Evolutionary conservation across 2,797 vertebrate species (phyloP), one percentile per base, ranked within the genome.

Genomic region (Carcharodon carcharias): DNA sequence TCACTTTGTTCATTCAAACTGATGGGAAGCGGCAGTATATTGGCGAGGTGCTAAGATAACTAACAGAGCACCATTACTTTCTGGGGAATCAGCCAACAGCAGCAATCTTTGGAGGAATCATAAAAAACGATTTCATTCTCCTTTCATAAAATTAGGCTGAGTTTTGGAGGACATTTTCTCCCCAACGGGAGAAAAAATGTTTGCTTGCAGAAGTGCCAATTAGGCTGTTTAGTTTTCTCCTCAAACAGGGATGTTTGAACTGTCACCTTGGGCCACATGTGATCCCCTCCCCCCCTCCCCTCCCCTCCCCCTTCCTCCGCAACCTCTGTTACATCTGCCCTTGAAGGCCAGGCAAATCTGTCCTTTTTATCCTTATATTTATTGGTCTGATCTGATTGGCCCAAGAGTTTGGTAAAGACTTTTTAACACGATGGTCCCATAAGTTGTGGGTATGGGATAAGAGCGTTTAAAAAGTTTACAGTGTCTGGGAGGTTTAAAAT

Each of bases 81-180:
- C 61, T 26, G 63, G 91, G 63, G 91, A 67, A 93, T 65, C n/a
- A 65, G 63, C 91, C 91, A 67, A 16, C 18, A 67, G 91, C n/a
- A 4, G 91, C 63, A 45, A 93, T 93, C 91, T 93, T 65, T 93
- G 91, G 91, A 67, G 89, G 91, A 93, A 93, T 93, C 91, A 67
- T 31, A 28, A 40, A 80, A 65, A 67, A 67, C 58, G 9, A 65
- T 67, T 93, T 45, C 67, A 67, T 93, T 65, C 91, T 67, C n/a
- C 91, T 67, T 93, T 67, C 61, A 93, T 67, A 93, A 93, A 85
- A 93, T 93, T 45, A 93, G 63, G 63, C 9, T 45, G 91, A 93
- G n/a, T 67, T 67, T 93, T 93, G 91, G 91, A 93, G n/a, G 91
- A 93, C 18, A 21, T n/a, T 93, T 40, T 93, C 63, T 67, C 63